Evolutionary conservation across 2,113 vertebrate species (phyloP).

Genomic region (Menura novaehollandiae): DNA sequence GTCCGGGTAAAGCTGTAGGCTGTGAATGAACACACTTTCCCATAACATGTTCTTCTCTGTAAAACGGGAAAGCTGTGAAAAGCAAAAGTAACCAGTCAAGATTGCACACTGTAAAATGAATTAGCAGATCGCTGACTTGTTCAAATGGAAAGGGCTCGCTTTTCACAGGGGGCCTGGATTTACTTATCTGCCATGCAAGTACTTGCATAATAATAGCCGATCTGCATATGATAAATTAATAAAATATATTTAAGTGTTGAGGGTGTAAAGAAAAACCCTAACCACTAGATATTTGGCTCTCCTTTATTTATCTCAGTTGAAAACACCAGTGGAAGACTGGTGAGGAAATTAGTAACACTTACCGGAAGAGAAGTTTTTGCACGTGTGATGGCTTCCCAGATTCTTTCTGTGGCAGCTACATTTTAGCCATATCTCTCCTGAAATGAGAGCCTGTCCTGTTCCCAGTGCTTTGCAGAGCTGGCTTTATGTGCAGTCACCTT

Average conservation of each 20-base stretch:
- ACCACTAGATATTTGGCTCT: not conserved
- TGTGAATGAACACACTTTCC: not conserved
- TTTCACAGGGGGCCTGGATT: not conserved
- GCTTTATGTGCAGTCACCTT: not conserved
- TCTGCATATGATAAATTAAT: conserved; percentile 4
- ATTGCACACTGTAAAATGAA: not conserved
- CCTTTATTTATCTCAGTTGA: not conserved
- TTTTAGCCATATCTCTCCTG: not conserved
- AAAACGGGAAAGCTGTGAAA: not conserved
- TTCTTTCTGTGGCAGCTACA: not conserved
- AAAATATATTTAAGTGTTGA: not conserved
- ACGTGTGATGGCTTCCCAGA: not conserved
- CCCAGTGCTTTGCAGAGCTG: not conserved
- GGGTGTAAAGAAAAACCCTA: not conserved
- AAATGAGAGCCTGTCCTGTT: not conserved
- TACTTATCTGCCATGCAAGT: not conserved
- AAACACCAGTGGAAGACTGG: not conserved
- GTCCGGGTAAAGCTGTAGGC: not conserved
- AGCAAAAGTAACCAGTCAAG: not conserved
- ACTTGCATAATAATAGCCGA: conserved; percentile 15
- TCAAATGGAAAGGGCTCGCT: not conserved
- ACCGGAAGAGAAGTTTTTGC: not conserved
- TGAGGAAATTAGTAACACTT: not conserved
- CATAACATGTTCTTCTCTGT: not conserved
- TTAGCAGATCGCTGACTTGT: conserved; percentile 19